Evolutionary conservation across 2,888 invertebrate species (phyloP), one percentile per base, ranked within the genome.

Genomic region (Phrixothrix hirtus): DNA sequence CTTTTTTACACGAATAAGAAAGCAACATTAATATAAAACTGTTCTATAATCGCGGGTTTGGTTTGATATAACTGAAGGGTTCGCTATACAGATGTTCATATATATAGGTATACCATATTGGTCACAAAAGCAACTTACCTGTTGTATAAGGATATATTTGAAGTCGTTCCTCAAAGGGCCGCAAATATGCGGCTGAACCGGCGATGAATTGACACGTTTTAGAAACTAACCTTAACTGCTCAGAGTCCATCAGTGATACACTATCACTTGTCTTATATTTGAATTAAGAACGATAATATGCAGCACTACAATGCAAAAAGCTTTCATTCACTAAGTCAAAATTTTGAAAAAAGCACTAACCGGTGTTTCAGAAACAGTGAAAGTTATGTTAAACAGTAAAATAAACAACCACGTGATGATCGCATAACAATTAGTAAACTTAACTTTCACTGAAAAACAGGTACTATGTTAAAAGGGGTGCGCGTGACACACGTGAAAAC

Each of bases 191-290:
- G 60, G 66, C 63, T 59, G 61, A 36, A 60, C 61, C 65, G 63
- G 65, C 65, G 66, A 66, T 62, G 63, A 66, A 62, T 64, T 67
- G 61, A 62, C 66, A 64, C 59, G 62, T 58, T 60, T 60, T 62
- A 62, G 56, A 60, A 57, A 58, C 48, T 64, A 61, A 62, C 66
- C 65, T 66, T 62, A 66, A 61, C 65, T 63, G 56, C 61, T 69
- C 68, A 69, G 70, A 69, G 70, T 61, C 68, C 70, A 71, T 70
- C 70, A 70, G 71, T 71, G 68, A 70, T 56, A 54, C 61, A 61
- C 63, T 62, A 60, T 31, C 59, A 63, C 67, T 63, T 67, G 64
- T 52, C n/a, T n/a, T n/a, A n/a, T n/a, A n/a, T n/a, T n/a, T n/a
- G n/a, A n/a, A n/a, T n/a, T n/a, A n/a, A n/a, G n/a, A n/a, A n/a